These are phyloP conservation scores for Aeoliscus strigatus DNA, from an alignment of 2,797 vertebrate species.

Conservation along the genomic window DNA sequence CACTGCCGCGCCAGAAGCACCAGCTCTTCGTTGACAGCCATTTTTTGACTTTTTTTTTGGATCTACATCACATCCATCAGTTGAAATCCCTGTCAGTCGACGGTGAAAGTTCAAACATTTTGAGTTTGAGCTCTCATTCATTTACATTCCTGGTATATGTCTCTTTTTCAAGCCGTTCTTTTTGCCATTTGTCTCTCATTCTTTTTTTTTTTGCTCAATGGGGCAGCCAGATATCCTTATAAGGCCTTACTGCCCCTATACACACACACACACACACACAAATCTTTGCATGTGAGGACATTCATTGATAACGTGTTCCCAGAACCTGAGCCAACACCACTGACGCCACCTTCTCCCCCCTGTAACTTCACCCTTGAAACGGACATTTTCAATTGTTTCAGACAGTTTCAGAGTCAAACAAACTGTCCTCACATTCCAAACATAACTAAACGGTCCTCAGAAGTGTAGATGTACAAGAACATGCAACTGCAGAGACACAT, in stretches of 20 bases:
- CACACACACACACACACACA: conserved; percentile 7
- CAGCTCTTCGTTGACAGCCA: too few species aligned
- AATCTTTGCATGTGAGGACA: conserved; percentile 3
- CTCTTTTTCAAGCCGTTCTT: conserved; percentile 12
- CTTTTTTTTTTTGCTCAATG: conserved; percentile 1
- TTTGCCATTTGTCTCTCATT: conserved; percentile 8
- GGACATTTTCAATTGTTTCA: too few species aligned
- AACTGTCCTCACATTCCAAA: conserved; percentile 4
- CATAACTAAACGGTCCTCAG: background rate
- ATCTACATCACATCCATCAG: too few species aligned
- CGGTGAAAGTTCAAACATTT: too few species aligned
- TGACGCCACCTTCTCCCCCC: too few species aligned
- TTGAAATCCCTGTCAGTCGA: too few species aligned
- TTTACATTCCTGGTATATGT: conserved; percentile 8
- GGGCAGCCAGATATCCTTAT: conserved; percentile 45
- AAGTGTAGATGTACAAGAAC: background rate
- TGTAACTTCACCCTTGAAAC: too few species aligned
- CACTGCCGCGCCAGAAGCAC: too few species aligned
- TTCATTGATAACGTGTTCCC: background rate
- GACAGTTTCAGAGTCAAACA: too few species aligned
- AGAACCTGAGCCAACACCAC: too few species aligned
- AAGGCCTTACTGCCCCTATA: conserved; percentile 42
- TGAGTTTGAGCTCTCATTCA: conserved; percentile 4
- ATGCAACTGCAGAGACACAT: conserved; percentile 17
- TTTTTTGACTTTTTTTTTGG: conserved; percentile 12